These are phyloP conservation scores for Ardeotis arabs DNA, from an alignment of 2,113 vertebrate species.

Conservation along the genomic window DNA sequence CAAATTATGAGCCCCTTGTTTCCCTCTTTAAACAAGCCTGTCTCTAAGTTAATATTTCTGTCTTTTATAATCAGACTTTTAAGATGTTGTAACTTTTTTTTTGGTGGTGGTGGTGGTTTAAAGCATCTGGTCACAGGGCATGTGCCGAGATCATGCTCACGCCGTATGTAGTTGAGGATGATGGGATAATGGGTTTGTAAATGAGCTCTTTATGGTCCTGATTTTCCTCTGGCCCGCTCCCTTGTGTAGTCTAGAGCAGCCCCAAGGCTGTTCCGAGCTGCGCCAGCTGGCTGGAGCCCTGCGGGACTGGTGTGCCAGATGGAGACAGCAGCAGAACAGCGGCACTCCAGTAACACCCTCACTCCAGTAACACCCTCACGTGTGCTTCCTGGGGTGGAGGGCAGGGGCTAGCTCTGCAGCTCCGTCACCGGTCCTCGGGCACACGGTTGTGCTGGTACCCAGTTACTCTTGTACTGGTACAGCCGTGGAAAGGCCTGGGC, in stretches of 20 bases:
- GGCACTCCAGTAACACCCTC: not conserved
- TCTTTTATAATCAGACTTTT: not conserved
- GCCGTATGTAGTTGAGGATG: not conserved
- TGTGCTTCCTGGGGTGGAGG: not conserved
- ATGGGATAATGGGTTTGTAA: slow-evolving; percentile 46
- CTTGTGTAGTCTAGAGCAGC: slow-evolving; percentile 17
- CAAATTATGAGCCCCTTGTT: slow-evolving; percentile 15
- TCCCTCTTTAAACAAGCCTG: not conserved
- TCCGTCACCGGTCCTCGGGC: not conserved
- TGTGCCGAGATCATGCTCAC: not conserved
- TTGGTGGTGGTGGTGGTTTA: not conserved
- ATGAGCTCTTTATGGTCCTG: slow-evolving; percentile 29
- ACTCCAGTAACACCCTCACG: not conserved
- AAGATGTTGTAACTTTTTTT: not conserved
- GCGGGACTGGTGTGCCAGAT: slow-evolving; percentile 41
- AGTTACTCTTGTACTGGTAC: not conserved
- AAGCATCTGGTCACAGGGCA: not conserved
- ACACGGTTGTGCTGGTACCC: not conserved
- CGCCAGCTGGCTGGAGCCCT: slow-evolving; percentile 50
- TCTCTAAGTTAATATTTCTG: not conserved
- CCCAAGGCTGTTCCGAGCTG: not conserved
- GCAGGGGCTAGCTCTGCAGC: not conserved
- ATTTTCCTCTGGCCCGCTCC: slow-evolving; percentile 19
- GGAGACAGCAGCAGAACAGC: slow-evolving; percentile 3
- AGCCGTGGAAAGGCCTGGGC: not conserved